phyloP scores from a whole-genome alignment of 2,113 vertebrate genomes.

The Nothocercus nigrocapillus region DNA sequence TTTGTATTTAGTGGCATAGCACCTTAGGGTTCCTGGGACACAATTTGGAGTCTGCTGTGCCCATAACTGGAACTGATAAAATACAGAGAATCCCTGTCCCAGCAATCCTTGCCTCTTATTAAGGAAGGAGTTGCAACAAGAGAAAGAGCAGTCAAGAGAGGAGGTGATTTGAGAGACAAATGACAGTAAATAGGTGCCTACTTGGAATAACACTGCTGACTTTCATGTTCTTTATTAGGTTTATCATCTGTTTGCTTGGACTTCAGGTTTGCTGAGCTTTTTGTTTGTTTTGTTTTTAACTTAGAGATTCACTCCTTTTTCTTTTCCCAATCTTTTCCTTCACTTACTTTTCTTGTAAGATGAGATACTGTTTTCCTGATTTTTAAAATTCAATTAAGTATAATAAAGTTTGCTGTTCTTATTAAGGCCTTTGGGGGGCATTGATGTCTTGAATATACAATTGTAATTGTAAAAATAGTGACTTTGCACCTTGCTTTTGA shows the following conservation, averaged over 20 bases:
- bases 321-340: neutral
- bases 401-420: neutral
- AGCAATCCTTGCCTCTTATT: neutral
- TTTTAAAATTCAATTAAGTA: neutral
- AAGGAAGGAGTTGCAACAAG: neutral
- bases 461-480: neutral
- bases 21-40: neutral
- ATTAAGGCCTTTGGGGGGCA: neutral
- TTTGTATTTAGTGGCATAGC: neutral
- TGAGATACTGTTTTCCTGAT: neutral
- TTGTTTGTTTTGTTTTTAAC: neutral
- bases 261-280: neutral
- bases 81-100: neutral
- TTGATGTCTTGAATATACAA: neutral
- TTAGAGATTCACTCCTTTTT: neutral
- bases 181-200: neutral
- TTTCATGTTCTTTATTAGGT: neutral
- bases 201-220: neutral
- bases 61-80: neutral
- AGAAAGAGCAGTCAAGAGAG: neutral
- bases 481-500: neutral
- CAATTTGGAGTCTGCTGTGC: neutral
- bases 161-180: neutral
- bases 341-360: neutral
- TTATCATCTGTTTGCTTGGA: neutral